Conservation (phyloP, 2,888 invertebrate species). For the Blera fallax region DNA sequence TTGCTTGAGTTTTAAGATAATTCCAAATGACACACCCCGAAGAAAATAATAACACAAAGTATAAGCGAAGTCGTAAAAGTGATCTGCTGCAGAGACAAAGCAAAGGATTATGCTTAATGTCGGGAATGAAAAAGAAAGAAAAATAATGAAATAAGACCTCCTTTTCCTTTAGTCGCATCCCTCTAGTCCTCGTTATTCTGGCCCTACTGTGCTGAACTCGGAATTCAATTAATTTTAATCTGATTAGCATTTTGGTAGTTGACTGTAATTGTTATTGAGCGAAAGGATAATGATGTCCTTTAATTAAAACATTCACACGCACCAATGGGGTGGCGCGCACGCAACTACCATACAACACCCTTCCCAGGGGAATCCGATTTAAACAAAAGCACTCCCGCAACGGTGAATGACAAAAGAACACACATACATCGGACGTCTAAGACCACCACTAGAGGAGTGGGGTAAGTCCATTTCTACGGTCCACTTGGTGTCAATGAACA, state of each 20-base stretch:
- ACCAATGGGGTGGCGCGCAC: slow-evolving; percentile 34
- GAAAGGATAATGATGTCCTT: slow-evolving; percentile 66
- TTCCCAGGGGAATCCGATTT: slow-evolving; percentile 45
- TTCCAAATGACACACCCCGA: slow-evolving; percentile 21
- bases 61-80: slow-evolving; percentile 52
- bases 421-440: not conserved
- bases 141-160: slow-evolving; percentile 35
- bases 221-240: slow-evolving; percentile 69
- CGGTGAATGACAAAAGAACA: slow-evolving; percentile 21
- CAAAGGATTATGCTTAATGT: slow-evolving; percentile 44
- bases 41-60: slow-evolving; percentile 56
- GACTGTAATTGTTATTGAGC: slow-evolving; percentile 67
- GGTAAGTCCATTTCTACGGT: slow-evolving; percentile 51
- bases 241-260: slow-evolving; percentile 67
- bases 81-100: slow-evolving; percentile 41
- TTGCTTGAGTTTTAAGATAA: slow-evolving; percentile 23
- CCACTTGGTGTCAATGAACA: slow-evolving; percentile 60
- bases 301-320: slow-evolving; percentile 69
- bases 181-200: not conserved
- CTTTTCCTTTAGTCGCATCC: not conserved
- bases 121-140: not conserved
- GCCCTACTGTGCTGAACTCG: slow-evolving; percentile 25
- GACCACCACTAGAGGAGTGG: not conserved
- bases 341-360: slow-evolving; percentile 26
- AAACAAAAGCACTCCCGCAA: slow-evolving; percentile 36